These are phyloP conservation scores for Boulengeromyrus knoepffleri DNA, from an alignment of 2,113 vertebrate species.

Conservation along the genomic window DNA sequence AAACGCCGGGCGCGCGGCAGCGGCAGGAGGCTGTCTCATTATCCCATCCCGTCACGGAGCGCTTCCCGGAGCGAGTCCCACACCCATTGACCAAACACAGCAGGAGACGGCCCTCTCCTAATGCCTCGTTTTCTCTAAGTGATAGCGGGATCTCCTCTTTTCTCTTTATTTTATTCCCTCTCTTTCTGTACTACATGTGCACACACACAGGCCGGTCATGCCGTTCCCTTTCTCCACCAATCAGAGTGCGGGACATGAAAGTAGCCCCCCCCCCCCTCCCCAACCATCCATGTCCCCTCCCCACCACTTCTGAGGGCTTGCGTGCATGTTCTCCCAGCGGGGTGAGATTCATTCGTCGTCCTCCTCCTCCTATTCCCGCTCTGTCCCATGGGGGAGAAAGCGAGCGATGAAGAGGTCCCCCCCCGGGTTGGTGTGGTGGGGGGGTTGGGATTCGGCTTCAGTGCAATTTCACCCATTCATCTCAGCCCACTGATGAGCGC, in stretches of 20 bases:
- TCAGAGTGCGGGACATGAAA: background rate
- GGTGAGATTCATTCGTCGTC: background rate
- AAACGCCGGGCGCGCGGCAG: background rate
- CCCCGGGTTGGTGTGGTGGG: background rate
- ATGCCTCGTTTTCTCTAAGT: background rate
- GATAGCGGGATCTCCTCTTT: background rate
- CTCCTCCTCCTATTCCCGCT: background rate
- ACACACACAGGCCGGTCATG: background rate
- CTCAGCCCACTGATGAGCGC: background rate
- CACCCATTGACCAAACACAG: background rate
- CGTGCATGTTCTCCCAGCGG: conserved; percentile 10
- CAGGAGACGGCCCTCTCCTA: background rate
- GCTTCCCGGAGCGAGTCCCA: background rate
- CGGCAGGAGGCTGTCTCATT: background rate
- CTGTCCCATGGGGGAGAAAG: background rate
- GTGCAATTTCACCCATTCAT: background rate
- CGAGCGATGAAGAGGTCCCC: background rate
- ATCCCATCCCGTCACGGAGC: background rate
- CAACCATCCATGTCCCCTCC: no score
- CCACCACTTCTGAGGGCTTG: background rate
- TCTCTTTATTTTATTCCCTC: background rate
- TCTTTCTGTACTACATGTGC: background rate
- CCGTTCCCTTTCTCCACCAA: background rate
- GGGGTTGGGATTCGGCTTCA: background rate
- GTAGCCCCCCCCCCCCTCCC: background rate